Percentiles rank a stretch among this genome's conserved stretches.
Evolutionary conservation across 2,113 vertebrate genomes (phyloP).

Genomic region (Cheirogaleus medius): DNA sequence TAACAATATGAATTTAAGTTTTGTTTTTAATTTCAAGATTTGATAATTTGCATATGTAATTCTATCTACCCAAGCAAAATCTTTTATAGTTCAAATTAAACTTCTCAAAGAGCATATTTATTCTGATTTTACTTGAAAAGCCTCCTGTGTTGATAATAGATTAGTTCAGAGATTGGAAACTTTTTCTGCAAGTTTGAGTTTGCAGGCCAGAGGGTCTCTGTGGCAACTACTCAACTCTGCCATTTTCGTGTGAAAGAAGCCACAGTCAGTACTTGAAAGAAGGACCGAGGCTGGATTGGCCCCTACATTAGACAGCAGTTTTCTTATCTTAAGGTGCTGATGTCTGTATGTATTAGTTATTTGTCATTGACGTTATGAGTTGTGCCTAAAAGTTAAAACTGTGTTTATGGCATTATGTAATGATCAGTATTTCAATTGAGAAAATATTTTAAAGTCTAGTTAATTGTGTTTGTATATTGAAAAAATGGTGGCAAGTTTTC

Average conservation of each 20-base stretch:
- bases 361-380: constrained; percentile 49
- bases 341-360: neutral
- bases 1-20: constrained; percentile 21
- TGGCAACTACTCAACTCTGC: neutral
- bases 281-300: neutral
- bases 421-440: constrained; percentile 50
- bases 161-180: neutral
- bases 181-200: neutral
- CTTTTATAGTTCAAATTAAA: constrained; percentile 27
- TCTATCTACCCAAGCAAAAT: neutral
- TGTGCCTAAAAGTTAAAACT: constrained; percentile 24
- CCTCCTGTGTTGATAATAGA: neutral
- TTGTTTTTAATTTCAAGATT: constrained; percentile 48
- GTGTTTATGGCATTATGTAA: constrained; percentile 50
- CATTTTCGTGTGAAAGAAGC: neutral
- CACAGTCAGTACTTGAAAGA: neutral
- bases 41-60: constrained; percentile 10
- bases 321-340: constrained; percentile 46
- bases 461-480: constrained; percentile 49
- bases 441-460: constrained; percentile 50
- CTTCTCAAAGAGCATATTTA: constrained; percentile 10
- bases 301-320: neutral
- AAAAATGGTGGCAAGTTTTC: constrained; percentile 31
- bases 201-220: neutral
- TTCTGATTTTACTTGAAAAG: constrained; percentile 12